phyloP scores from a whole-genome alignment of 2,888 invertebrate genomes.

The Drosophila neonasuta region DNA sequence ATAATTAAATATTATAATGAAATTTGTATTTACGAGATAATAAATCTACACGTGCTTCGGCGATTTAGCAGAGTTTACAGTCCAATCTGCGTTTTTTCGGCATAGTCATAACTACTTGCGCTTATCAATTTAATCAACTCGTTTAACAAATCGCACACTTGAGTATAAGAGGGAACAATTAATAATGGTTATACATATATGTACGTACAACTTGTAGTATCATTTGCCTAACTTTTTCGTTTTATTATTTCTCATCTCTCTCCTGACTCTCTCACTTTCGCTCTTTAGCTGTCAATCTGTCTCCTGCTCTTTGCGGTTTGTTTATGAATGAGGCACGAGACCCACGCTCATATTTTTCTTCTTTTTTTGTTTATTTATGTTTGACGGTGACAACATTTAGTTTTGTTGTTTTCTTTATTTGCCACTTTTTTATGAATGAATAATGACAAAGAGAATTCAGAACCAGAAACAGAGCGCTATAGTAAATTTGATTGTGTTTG shows the following conservation, averaged over 20 bases:
- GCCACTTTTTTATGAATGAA: slow-evolving; percentile 35
- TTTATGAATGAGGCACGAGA: slow-evolving; percentile 38
- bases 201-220: not conserved
- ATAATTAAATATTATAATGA: not conserved
- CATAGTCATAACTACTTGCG: slow-evolving; percentile 8
- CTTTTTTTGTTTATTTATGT: slow-evolving; percentile 21
- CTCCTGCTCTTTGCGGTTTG: slow-evolving; percentile 10
- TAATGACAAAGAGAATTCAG: slow-evolving; percentile 2
- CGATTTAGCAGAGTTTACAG: not conserved
- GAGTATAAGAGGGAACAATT: slow-evolving; percentile 26
- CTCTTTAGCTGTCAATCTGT: slow-evolving; percentile 3
- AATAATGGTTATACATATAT: slow-evolving; percentile 12
- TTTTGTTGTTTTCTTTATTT: slow-evolving; percentile 12
- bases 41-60: slow-evolving; percentile 22
- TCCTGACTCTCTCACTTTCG: not conserved
- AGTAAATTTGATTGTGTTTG: not conserved
- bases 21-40: not conserved
- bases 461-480: not conserved
- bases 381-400: slow-evolving; percentile 16
- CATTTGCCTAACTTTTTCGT: not conserved
- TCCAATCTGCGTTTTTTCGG: not conserved
- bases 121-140: slow-evolving; percentile 37
- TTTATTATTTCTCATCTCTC: not conserved
- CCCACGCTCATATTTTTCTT: not conserved
- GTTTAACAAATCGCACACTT: slow-evolving; percentile 22